phyloP scores from a whole-genome alignment of 2,113 vertebrate species.

The Spheniscus mendiculus region DNA sequence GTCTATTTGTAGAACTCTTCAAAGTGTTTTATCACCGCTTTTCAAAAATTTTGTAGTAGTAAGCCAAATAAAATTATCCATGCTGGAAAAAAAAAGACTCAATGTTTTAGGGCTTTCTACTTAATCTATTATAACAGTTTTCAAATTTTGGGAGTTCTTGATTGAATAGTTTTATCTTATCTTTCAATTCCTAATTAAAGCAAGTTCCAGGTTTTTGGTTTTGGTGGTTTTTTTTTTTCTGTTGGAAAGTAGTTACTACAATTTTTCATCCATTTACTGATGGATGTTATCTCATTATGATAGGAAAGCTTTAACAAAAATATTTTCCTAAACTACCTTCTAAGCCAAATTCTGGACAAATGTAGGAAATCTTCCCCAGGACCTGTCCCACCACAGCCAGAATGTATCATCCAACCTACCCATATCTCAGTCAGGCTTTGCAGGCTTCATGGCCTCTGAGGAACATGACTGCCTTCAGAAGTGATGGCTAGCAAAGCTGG shows the following conservation, averaged over 20 bases:
- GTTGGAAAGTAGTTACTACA: background rate
- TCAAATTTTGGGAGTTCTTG: background rate
- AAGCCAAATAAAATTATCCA: background rate
- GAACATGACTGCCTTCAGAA: background rate
- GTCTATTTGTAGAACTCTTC: background rate
- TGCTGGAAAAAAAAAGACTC: background rate
- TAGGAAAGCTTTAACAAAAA: background rate
- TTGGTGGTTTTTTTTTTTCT: background rate
- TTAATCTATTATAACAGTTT: background rate
- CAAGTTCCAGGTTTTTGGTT: background rate
- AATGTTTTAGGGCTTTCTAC: background rate
- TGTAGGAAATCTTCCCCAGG: background rate
- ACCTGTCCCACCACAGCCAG: background rate
- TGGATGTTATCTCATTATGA: background rate
- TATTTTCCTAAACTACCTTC: background rate
- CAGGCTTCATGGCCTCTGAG: background rate
- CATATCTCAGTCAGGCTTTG: background rate
- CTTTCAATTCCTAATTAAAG: background rate
- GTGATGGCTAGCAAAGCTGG: background rate
- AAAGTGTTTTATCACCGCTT: background rate
- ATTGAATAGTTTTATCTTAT: background rate
- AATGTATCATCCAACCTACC: background rate
- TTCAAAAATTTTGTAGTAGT: background rate
- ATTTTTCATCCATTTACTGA: background rate
- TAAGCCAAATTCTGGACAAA: background rate